Base-by-base conservation (phyloP, 2,888 invertebrate genomes). In the Cylindroiulus punctatus region DNA sequence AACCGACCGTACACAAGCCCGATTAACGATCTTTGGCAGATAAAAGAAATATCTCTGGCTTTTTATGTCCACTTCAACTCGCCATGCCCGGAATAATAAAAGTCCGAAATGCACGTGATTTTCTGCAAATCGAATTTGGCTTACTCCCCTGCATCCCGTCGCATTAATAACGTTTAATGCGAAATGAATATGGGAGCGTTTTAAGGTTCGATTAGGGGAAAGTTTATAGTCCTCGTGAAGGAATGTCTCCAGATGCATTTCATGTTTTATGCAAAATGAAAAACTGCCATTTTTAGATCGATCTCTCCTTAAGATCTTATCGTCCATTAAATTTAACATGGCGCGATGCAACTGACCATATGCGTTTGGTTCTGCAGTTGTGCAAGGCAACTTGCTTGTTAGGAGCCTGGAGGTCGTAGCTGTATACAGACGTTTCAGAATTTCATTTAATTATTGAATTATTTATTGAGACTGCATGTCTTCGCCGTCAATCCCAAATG, bases 171-270 rank as follows among this genome's bases (percentile, higher is more conserved):
- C n/a, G n/a, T 52, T 52, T 52, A 52, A 52, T 52, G 52, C n/a
- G 52, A 52, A 52, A 52, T 17, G 52, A 52, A 52, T 52, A 52
- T 52, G 52, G 52, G 52, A 52, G 52, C n/a, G 52, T 52, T 52
- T 52, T 52, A n/a, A 52, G 17, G 52, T 52, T 17, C 19, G 17
- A n/a, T n/a, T 52, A n/a, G 19, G 5, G 12, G 5, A 52, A 52
- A 52, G 52, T 52, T 52, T 52, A 52, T 52, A 52, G 52, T 19
- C n/a, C n/a, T 52, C 52, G 52, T 52, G 52, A 52, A 52, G 52
- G 52, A 52, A 52, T 52, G 17, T 19, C n/a, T 52, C 17, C 0
- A 52, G n/a, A n/a, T 52, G 52, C 17, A n/a, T 52, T 52, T 52
- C n/a, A 19, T 19, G n/a, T 52, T 52, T 52, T 19, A 52, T 52